These are phyloP conservation scores for Rhagonycha lutea DNA, from an alignment of 2,888 invertebrate genomes.

Conservation along the genomic window DNA sequence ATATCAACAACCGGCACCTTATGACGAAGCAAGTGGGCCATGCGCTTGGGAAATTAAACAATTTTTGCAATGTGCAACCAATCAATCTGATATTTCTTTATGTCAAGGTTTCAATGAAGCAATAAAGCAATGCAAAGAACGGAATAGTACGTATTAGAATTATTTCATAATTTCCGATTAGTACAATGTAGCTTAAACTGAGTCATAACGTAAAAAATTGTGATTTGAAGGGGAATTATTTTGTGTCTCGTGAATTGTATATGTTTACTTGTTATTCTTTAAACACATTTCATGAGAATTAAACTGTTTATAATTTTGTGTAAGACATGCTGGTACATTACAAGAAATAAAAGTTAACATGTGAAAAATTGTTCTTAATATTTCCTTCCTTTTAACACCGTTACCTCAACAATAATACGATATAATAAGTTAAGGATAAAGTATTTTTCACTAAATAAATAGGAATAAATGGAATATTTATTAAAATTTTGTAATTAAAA, in stretches of 20 bases:
- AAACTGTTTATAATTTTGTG: background rate
- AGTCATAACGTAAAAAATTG: background rate
- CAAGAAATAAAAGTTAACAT: background rate
- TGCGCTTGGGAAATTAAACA: slow-evolving; percentile 96
- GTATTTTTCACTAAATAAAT: no score
- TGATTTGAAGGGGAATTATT: background rate
- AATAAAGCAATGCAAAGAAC: slow-evolving; percentile 89
- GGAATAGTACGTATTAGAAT: slow-evolving; percentile 64
- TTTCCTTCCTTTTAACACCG: background rate
- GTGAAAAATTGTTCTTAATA: background rate
- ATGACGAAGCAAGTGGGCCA: slow-evolving; percentile 68
- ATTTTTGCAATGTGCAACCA: slow-evolving; percentile 93
- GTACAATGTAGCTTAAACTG: background rate
- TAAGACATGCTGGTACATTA: background rate
- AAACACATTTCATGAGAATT: background rate
- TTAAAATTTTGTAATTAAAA: no score
- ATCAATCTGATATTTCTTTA: slow-evolving; percentile 84
- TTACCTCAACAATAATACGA: no score
- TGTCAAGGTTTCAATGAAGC: slow-evolving; percentile 99
- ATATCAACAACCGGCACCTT: slow-evolving; percentile 54
- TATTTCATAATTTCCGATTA: background rate
- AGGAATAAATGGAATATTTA: no score
- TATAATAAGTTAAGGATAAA: no score
- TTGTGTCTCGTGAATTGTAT: background rate
- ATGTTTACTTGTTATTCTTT: background rate